Base-by-base conservation (phyloP, 2,113 vertebrate genomes). In the Coptodon rendalli region DNA sequence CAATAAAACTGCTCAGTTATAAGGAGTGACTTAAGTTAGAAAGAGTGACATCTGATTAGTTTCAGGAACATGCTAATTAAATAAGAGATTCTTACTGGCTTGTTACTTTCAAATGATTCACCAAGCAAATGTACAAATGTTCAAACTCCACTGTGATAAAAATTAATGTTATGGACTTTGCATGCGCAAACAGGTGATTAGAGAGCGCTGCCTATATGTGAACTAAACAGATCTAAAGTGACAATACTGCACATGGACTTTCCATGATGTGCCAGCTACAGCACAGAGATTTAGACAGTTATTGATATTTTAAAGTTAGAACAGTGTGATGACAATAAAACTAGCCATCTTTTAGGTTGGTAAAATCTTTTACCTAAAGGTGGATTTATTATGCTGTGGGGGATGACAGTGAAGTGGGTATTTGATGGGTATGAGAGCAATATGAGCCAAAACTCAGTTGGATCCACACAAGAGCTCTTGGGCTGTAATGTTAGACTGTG, bases 151-250 rank as follows among this genome's bases (percentile, higher is more conserved):
- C 24, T 27, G 38, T 45, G 38, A n/a, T 81, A 31, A 59, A 61
- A 40, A 22, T 8, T 81, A 6, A 45, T 36, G 31, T 57, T 29
- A 45, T 45, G 36, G 36, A 59, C 24, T 81, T 81, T 19, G 19
- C 31, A 24, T 0, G 0, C 27, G 3, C 14, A 45, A 48, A 7
- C 40, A 76, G 14, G 0, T 48, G 68, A 48, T 29, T 48, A 11
- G 68, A 29, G 40, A 48, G 45, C 3, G 8, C 24, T 17, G 22
- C 3, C 3, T 73, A 10, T 12, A 66, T 36, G 13, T 73, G 22
- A 73, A 45, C 68, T 27, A 71, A 71, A 71, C 38, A 3, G 38
- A 71, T 71, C 7, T 71, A 4, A 71, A 66, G 61, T 66, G 61
- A 66, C 61, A 66, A 38, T 38, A 38, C 17, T 36, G 59, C 31